phyloP scores from a whole-genome alignment of 2,888 invertebrate species.

The Sicus ferrugineus region DNA sequence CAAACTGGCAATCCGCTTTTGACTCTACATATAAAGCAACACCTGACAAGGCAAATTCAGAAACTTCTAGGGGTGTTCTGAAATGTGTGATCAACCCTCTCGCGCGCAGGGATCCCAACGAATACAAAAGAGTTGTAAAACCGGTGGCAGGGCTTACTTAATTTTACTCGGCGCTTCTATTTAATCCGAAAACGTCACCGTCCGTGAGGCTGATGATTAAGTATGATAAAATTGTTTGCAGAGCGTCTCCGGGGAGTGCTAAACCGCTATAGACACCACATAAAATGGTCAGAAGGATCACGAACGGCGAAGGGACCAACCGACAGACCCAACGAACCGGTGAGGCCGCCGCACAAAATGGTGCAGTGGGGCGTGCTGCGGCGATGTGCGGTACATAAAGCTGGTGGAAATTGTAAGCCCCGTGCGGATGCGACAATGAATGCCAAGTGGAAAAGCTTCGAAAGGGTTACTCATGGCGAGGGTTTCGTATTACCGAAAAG shows the following conservation, averaged over 20 bases:
- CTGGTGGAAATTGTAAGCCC: constrained; percentile 55
- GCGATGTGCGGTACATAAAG: background rate
- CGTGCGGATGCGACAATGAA: constrained; percentile 52
- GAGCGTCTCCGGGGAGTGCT: constrained; percentile 53
- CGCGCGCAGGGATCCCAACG: background rate
- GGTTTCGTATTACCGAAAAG: background rate
- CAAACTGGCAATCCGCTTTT: constrained; percentile 52
- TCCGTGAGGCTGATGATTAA: constrained; percentile 55
- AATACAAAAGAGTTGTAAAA: background rate
- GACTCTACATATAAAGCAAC: background rate
- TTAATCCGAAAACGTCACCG: constrained; percentile 54
- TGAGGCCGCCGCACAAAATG: background rate
- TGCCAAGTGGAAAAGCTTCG: constrained; percentile 52
- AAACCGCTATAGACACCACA: constrained; percentile 65
- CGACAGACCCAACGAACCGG: constrained; percentile 13
- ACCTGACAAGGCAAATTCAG: constrained; percentile 6
- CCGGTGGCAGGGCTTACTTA: constrained; percentile 13
- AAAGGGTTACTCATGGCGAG: constrained; percentile 49
- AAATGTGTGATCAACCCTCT: background rate
- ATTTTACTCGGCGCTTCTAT: constrained; percentile 41
- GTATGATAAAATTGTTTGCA: constrained; percentile 62
- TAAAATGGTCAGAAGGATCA: constrained; percentile 62
- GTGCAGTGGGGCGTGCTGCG: background rate
- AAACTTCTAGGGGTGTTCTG: background rate
- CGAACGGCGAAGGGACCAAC: constrained; percentile 27